Percentiles rank a stretch among this genome's conserved stretches.
Conservation (phyloP, 2,888 invertebrate genomes). For the Gryllus longicercus region DNA sequence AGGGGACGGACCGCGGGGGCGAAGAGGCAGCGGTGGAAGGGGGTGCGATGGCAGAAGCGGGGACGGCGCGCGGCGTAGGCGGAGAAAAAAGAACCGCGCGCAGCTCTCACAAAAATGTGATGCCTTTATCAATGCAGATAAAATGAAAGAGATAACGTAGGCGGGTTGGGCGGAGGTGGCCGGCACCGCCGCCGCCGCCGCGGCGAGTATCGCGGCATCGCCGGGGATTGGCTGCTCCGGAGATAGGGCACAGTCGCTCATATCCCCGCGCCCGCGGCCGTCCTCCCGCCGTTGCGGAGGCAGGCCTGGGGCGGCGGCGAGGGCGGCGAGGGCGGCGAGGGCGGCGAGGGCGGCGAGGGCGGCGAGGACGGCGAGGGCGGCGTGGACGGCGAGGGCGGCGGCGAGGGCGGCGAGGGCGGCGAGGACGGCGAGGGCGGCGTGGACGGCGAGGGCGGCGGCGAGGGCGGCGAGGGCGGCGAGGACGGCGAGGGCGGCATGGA, state of each 20-base stretch:
- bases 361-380: too few species aligned
- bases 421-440: too few species aligned
- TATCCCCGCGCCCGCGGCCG: not conserved
- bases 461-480: too few species aligned
- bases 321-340: too few species aligned
- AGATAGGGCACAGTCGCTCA: slow-evolving; percentile 10
- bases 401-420: too few species aligned
- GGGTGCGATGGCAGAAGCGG: not conserved
- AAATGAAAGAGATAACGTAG: slow-evolving; percentile 34
- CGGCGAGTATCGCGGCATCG: slow-evolving; percentile 1
- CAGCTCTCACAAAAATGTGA: slow-evolving; percentile 36
- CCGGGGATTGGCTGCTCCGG: not conserved
- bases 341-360: too few species aligned
- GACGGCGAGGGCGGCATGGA: too few species aligned
- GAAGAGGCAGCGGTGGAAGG: not conserved
- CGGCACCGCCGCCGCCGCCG: not conserved
- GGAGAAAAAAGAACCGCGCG: slow-evolving; percentile 31
- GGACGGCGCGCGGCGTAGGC: not conserved
- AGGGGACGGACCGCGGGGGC: not conserved
- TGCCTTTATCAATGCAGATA: slow-evolving; percentile 34
- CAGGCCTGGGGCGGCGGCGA: too few species aligned
- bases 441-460: too few species aligned
- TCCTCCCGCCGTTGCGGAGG: not conserved
- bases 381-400: too few species aligned
- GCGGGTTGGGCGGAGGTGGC: slow-evolving; percentile 2